Evolutionary conservation across 2,797 vertebrate species (phyloP).

Genomic region (Amblyopsis hoosieri): DNA sequence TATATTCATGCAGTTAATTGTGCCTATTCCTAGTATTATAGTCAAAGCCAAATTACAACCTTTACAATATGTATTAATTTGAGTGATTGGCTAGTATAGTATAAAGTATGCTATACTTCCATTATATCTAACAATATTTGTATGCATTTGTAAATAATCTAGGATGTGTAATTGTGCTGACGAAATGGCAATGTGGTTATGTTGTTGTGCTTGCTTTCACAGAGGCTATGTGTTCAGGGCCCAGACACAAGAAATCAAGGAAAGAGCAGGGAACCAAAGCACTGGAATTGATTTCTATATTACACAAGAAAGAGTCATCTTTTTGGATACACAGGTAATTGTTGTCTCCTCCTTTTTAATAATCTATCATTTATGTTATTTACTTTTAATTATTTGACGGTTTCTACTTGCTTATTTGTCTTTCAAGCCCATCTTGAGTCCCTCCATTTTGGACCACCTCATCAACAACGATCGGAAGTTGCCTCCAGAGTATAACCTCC

Average conservation of each 20-base stretch:
- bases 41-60: too few species aligned
- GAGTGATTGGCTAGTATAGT: too few species aligned
- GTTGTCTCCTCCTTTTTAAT: background rate
- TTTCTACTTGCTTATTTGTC: background rate
- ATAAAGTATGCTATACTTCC: too few species aligned
- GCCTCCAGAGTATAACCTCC: slow-evolving; percentile 90
- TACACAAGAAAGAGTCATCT: slow-evolving; percentile 92
- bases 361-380: too few species aligned
- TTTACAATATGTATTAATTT: too few species aligned
- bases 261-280: slow-evolving; percentile 90
- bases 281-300: slow-evolving; percentile 93
- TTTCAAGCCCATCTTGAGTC: slow-evolving; percentile 87
- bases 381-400: background rate
- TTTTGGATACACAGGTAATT: slow-evolving; percentile 90
- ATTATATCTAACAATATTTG: too few species aligned
- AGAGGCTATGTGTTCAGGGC: slow-evolving; percentile 88
- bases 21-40: too few species aligned
- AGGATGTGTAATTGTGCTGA: background rate
- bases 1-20: too few species aligned
- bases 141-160: too few species aligned
- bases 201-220: slow-evolving; percentile 29
- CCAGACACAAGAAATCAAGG: slow-evolving; percentile 89
- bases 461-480: slow-evolving; percentile 94
- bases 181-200: background rate
- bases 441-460: slow-evolving; percentile 89